Base-by-base conservation (phyloP, 2,888 invertebrate genomes). In the Onthophagus sagittarius region DNA sequence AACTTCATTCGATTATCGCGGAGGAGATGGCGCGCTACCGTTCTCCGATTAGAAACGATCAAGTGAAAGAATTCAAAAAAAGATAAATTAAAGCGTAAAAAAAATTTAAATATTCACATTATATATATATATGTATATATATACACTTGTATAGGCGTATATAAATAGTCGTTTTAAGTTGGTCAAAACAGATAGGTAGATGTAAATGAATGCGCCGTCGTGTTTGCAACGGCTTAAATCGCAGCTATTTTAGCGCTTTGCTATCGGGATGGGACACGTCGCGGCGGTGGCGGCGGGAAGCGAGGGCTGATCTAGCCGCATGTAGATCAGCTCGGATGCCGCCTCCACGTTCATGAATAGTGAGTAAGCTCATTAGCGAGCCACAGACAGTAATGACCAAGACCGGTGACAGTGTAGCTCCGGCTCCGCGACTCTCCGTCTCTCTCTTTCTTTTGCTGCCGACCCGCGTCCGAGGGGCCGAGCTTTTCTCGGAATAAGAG, bases 311-410 rank as follows among this genome's bases (percentile, higher is more conserved):
- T 67, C 67, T 67, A 67, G 67, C 67, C 67, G 23, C 67, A 67
- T 67, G 67, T 67, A 67, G 67, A 67, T 67, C 67, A 67, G 67
- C 70, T n/a, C 53, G 62, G 31, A 23, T 15, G 62, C 79, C 81
- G 81, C 81, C 82, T 81, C 81, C 82, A 78, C 83, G 78, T 81
- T 82, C 82, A 83, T 82, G 83, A 82, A 83, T 83, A 83, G 82
- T 81, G 79, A 82, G 81, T 79, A 79, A 79, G 80, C 81, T 83
- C 83, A 82, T 83, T 83, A 83, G 82, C 79, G 81, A 77, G 77
- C 72, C 77, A 75, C 77, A 76, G 79, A 80, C 80, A 79, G 80
- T 81, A 83, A 83, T 82, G 81, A 82, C 77, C 73, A 75, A 64
- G 75, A 73, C 72, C 76, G 75, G 75, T 75, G 77, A 77, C 75